Evolutionary conservation across 2,113 vertebrate species (phyloP), one percentile per base, ranked within the genome.

Genomic region (Solea solea): DNA sequence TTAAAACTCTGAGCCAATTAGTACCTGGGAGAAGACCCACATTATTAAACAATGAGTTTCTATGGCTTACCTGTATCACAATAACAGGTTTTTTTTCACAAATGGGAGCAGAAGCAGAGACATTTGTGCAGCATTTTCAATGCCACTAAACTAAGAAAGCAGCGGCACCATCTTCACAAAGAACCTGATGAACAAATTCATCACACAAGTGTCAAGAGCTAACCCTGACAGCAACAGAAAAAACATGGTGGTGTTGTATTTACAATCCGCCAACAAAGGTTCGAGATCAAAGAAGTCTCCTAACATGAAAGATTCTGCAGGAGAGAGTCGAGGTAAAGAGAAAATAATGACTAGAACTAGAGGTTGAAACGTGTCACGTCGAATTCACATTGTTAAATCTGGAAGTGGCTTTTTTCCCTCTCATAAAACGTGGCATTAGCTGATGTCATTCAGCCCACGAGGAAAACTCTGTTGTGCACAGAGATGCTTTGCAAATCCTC

Each of bases 311-410:
- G 76, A 52, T 81, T 70, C 25, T 27, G 55, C 64, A 34, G 70
- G 63, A 69, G 44, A 10, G 55, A 86, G 65, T 58, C 11, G 8
- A 72, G 54, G 76, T 53, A 72, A 80, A 88, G 71, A 69, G 68
- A 80, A 86, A 82, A 82, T 84, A 85, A 90, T 83, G 87, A 90
- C 73, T 82, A 74, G 68, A 81, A 83, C 53, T 48, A 50, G 34
- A 25, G 48, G 74, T 69, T 86, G 74, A 88, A 74, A 74, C 42
- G 5, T 83, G 78, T 85, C 80, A 70, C 5, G 64, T 85, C 66
- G 57, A 50, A 21, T 67, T 51, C 49, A 73, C 48, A 57, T 72
- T 65, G 81, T 86, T 79, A 49, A 51, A 75, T 57, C 57, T 70
- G 56, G 76, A 61, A 81, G 74, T 61, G 34, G 9, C 3, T 46